Percentiles rank a stretch among this genome's conserved stretches.
Evolutionary conservation across 1,140 invertebrate species (phyloP).

Genomic region (Ridgeia piscesae): DNA sequence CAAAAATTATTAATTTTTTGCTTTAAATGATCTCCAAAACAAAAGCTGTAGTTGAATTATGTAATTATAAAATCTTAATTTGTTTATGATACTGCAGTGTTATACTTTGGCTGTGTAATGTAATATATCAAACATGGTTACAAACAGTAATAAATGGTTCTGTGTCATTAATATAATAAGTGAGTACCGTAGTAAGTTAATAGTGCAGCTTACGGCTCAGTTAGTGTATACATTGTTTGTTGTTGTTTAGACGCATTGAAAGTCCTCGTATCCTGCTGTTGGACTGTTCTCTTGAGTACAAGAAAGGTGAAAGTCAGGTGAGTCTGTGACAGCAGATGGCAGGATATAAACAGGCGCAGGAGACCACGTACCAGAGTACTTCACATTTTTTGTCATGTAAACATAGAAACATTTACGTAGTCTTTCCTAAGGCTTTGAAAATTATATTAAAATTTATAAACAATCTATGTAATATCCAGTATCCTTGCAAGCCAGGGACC

Average conservation of each 20-base stretch:
- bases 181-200: neutral
- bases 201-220: neutral
- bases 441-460: too few relatives aligned
- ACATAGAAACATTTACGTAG: too few relatives aligned
- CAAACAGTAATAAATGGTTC: neutral
- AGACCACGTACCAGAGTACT: too few relatives aligned
- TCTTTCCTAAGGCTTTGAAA: too few relatives aligned
- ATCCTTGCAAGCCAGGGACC: too few relatives aligned
- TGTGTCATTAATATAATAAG: neutral
- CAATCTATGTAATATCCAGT: too few relatives aligned
- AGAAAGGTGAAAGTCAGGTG: conserved; percentile 93
- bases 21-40: too few relatives aligned
- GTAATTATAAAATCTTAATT: neutral
- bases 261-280: conserved; percentile 94
- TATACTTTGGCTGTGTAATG: neutral
- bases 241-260: conserved; percentile 73
- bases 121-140: neutral
- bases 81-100: neutral
- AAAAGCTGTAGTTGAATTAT: too few relatives aligned
- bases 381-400: too few relatives aligned
- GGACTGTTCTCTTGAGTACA: conserved; percentile 96
- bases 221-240: neutral
- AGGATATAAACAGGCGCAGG: too few relatives aligned
- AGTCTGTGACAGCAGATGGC: conserved; percentile 23
- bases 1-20: too few relatives aligned